Base-by-base conservation (phyloP, 2,797 vertebrate genomes). In the Oceanodroma leucorhoa region DNA sequence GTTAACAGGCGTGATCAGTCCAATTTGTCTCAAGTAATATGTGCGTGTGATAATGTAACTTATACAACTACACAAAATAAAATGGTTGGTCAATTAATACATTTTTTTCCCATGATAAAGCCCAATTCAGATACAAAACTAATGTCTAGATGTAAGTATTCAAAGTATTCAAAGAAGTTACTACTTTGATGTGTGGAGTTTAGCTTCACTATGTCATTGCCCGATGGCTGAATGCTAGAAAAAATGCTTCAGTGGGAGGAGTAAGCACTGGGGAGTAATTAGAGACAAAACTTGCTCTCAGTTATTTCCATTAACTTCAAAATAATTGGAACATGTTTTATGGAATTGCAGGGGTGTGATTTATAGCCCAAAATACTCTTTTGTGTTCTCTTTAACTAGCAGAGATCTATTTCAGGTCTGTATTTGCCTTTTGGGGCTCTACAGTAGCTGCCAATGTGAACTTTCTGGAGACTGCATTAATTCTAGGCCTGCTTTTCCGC, bases 161-260 rank as follows among this genome's bases (percentile, higher is more conserved):
- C 15, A 23, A 34, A 83, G 23, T 11, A n/a, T n/a, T n/a, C n/a
- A n/a, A 78, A 66, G 43, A 72, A 64, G 21, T 70, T 66, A 18
- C 30, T 79, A 3, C 26, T 89, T 72, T 27, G 30, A 57, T 79
- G 22, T 50, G 21, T 14, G 46, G 55, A 62, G 54, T 30, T 79
- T 32, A 89, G 23, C 26, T 91, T 81, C 0, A 0, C 17, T 48
- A 7, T 0, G 0, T 38, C 48, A 6, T 10, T 81, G 76, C 34
- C 36, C 61, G 46, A 50, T 0, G 1, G 38, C 57, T 43, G 53
- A 79, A 57, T 57, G 18, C 41, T 78, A 69, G 11, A 29, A 61
- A 50, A 73, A 85, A 29, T 13, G 16, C 30, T 87, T 86, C 27
- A n/a, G 3, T 82, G 43, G 20, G 9, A 41, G 27, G 10, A 20